Conservation (phyloP, 2,888 invertebrate genomes). For the Catocala fraxini region DNA sequence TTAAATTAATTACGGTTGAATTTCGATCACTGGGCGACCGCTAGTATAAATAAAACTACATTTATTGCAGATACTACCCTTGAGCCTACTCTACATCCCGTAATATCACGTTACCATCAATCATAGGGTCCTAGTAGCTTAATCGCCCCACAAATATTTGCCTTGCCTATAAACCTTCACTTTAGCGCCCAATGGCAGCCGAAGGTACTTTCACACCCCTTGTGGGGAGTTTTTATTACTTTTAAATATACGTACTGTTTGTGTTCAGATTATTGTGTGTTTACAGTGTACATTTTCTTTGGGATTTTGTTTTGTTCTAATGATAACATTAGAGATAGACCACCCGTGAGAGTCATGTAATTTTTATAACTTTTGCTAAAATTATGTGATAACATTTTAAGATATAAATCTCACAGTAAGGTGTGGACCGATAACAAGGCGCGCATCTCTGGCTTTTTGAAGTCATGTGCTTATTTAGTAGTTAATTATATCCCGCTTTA, state of each 20-base stretch:
- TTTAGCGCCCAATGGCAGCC: slow-evolving; percentile 60
- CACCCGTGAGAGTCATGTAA: neutral
- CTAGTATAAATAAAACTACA: too few relatives aligned
- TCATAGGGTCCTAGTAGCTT: slow-evolving; percentile 69
- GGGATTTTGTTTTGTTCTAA: slow-evolving; percentile 10
- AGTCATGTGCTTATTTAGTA: too few relatives aligned
- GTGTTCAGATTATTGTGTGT: slow-evolving; percentile 18
- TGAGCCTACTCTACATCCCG: slow-evolving; percentile 57
- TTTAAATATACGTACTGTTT: slow-evolving; percentile 24
- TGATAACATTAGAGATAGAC: slow-evolving; percentile 7
- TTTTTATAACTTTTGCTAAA: too few relatives aligned
- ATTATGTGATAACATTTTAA: too few relatives aligned
- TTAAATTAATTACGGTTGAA: too few relatives aligned
- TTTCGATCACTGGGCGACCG: too few relatives aligned
- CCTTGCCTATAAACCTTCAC: slow-evolving; percentile 68
- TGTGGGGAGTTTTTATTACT: slow-evolving; percentile 26
- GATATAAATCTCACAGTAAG: too few relatives aligned
- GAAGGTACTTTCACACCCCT: slow-evolving; percentile 18
- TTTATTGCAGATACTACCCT: too few relatives aligned
- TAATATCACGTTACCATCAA: slow-evolving; percentile 76
- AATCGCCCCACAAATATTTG: slow-evolving; percentile 84
- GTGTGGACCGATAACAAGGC: too few relatives aligned
- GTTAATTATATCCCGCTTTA: too few relatives aligned
- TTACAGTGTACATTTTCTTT: slow-evolving; percentile 7
- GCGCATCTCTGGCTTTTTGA: too few relatives aligned